phyloP scores from a whole-genome alignment of 2,113 vertebrate species.

The Gnathonemus echidnorhynchus region DNA sequence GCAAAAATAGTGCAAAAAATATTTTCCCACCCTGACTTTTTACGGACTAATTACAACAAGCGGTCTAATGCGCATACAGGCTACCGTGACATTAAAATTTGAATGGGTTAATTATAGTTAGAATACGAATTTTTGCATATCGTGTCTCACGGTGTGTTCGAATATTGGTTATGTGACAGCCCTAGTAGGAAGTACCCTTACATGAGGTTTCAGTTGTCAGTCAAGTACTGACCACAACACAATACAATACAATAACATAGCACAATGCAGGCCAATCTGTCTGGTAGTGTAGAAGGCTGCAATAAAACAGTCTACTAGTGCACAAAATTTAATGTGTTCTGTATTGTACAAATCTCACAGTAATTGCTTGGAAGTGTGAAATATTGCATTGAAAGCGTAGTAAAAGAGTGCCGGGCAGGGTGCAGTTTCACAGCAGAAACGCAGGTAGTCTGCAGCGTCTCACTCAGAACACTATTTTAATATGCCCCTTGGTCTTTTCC shows the following conservation, averaged over 20 bases:
- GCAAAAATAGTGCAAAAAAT: no score
- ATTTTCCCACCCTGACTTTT: no score
- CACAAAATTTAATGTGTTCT: not conserved
- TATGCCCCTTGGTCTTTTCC: not conserved
- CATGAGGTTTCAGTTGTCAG: not conserved
- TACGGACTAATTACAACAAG: no score
- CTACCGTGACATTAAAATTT: no score
- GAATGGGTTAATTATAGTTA: no score
- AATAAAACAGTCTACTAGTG: not conserved
- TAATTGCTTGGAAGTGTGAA: not conserved
- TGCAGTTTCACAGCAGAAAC: not conserved
- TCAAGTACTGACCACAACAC: not conserved
- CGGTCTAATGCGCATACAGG: no score
- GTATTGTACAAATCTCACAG: not conserved
- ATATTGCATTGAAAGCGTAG: not conserved
- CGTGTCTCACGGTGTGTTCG: no score
- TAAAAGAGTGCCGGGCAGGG: not conserved
- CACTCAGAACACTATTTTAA: not conserved
- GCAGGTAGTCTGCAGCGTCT: not conserved
- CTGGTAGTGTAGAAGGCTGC: not conserved
- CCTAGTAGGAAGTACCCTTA: not conserved
- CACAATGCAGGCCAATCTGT: not conserved
- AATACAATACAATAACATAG: not conserved
- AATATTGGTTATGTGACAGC: no score
- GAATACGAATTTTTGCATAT: no score